Evolutionary conservation across 2,797 vertebrate genomes (phyloP), one percentile per base, ranked within the genome.

Genomic region (Peromyscus melanophrys): DNA sequence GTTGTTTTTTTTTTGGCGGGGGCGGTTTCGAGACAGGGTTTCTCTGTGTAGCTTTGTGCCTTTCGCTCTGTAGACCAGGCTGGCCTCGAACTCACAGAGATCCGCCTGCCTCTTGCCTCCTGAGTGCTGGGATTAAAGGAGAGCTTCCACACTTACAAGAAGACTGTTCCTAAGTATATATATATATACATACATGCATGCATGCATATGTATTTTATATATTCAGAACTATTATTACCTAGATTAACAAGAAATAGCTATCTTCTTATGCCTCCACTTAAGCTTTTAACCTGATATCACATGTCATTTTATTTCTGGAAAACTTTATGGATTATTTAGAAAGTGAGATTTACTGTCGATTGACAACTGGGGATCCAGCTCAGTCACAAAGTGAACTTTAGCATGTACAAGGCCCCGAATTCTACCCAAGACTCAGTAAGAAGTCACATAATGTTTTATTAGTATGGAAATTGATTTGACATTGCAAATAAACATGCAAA

Each of bases 361-460:
- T 80, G 63, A 5, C 34, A 37, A 49, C 63, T 43, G 27, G 37
- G 27, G 2, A 91, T 69, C 37, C 4, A 34, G 13, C 37, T 34
- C 19, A 71, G 4, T 69, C 61, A 57, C 71, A 71, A 23, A 82
- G 19, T 57, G n/a, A 37, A 37, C 13, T n/a, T 23, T 71, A 14
- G 11, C 12, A 81, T 71, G 27, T 40, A 65, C 12, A 69, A 82
- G 43, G n/a, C 17, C 10, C 49, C 34, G 19, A 40, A 21, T 55
- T 69, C 27, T 80, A 65, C 37, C 43, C 9, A 31, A 37, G 27
- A 57, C 19, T 71, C 11, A 6, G 9, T 40, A 59, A 77, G 82
- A 94, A 67, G 37, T 92, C 63, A 95, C 55, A 88, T 92, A 40
- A 31, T 65, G 17, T 27, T n/a, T 86, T 75, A 46, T 71, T 86